These are phyloP conservation scores for Spinibarbus caldwelli DNA, from an alignment of 2,797 vertebrate genomes.

Conservation along the genomic window DNA sequence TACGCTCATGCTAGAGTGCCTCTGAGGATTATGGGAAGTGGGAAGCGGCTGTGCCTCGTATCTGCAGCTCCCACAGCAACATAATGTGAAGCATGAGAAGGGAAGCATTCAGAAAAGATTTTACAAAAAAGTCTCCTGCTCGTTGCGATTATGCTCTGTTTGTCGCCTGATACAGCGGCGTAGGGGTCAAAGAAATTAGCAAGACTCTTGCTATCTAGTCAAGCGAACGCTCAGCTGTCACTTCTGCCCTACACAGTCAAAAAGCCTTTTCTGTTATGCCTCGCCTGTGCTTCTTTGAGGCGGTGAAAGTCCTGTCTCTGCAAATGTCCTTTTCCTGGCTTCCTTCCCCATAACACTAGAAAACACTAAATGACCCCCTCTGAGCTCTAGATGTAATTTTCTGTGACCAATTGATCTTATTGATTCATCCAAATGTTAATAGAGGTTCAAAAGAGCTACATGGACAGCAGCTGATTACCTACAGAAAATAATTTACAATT, in stretches of 20 bases:
- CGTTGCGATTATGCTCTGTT: background rate
- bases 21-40: slow-evolving; percentile 47
- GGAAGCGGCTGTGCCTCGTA: slow-evolving; percentile 12
- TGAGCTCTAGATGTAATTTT: slow-evolving; percentile 5
- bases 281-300: slow-evolving; percentile 43
- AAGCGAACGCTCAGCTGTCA: slow-evolving; percentile 47
- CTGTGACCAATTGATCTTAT: background rate
- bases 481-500: background rate
- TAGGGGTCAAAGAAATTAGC: slow-evolving; percentile 42
- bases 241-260: slow-evolving; percentile 11
- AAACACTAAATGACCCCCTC: slow-evolving; percentile 30
- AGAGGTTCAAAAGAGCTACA: background rate
- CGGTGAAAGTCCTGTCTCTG: slow-evolving; percentile 27
- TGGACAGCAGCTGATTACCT: background rate
- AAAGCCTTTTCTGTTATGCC: slow-evolving; percentile 37
- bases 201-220: slow-evolving; percentile 29
- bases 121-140: slow-evolving; percentile 19
- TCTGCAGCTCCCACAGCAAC: slow-evolving; percentile 37
- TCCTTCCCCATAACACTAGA: slow-evolving; percentile 26
- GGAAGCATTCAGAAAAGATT: slow-evolving; percentile 27
- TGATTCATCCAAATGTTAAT: slow-evolving; percentile 1
- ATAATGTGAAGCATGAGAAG: slow-evolving; percentile 40
- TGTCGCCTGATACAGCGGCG: background rate
- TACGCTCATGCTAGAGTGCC: slow-evolving; percentile 31
- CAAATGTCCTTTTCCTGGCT: slow-evolving; percentile 26